Evolutionary conservation across 1,140 invertebrate genomes (phyloP).

Genomic region (Neotoxoptera formosana): DNA sequence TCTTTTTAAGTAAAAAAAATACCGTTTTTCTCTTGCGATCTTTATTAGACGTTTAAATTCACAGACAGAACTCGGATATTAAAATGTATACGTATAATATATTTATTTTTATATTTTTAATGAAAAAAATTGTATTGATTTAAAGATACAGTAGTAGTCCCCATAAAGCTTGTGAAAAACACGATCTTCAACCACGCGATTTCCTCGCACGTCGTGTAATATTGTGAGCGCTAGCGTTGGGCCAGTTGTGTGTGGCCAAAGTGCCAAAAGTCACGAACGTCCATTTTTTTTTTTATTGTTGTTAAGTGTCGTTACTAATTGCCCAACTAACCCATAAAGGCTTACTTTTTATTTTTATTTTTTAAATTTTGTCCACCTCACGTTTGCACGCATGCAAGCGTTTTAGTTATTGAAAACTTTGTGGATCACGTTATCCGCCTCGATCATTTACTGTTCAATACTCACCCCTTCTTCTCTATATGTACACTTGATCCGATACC

Average conservation of each 20-base stretch:
- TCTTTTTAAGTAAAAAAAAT: constrained; percentile 41
- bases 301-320: constrained; percentile 56
- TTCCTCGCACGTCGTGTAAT: constrained; percentile 15
- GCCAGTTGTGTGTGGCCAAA: constrained; percentile 1
- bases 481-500: neutral
- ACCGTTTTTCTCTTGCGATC: constrained; percentile 9
- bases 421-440: neutral
- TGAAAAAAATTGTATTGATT: constrained; percentile 45
- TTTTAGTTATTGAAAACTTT: constrained; percentile 12
- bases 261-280: constrained; percentile 54
- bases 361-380: neutral
- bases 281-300: constrained; percentile 52
- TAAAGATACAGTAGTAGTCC: constrained; percentile 33
- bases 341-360: constrained; percentile 10
- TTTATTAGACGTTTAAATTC: constrained; percentile 50
- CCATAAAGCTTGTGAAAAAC: constrained; percentile 1
- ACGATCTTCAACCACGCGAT: constrained; percentile 51
- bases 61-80: constrained; percentile 33
- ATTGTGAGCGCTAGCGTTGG: constrained; percentile 4
- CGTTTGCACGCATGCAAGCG: constrained; percentile 3
- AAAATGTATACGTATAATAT: neutral
- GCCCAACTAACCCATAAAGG: neutral
- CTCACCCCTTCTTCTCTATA: neutral
- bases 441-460: neutral
- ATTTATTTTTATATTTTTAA: constrained; percentile 35